phyloP scores from a whole-genome alignment of 2,113 vertebrate species.

The Epinephelus moara region DNA sequence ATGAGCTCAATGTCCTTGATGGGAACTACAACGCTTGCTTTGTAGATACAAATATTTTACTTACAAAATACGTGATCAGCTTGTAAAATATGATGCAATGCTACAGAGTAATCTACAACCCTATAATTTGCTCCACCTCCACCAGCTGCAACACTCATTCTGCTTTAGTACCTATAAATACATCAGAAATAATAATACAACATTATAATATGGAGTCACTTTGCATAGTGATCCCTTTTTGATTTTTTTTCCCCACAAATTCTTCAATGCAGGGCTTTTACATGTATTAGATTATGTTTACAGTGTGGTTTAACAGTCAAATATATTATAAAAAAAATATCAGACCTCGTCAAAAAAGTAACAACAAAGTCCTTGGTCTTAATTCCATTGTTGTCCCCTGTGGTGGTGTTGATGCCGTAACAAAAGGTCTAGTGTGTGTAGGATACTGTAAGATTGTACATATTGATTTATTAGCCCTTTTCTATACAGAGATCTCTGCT shows the following conservation, averaged over 20 bases:
- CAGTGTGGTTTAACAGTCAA: no score
- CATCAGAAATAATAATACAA: neutral
- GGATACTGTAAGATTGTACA: no score
- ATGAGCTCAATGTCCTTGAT: neutral
- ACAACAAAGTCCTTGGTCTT: no score
- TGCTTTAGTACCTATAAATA: neutral
- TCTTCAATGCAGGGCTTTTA: no score
- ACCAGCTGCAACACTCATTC: neutral
- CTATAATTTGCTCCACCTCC: neutral
- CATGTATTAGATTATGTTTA: no score
- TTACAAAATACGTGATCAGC: neutral
- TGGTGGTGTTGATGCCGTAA: neutral
- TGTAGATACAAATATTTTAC: neutral
- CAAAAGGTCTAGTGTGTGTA: no score
- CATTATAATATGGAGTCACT: neutral
- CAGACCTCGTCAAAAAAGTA: no score
- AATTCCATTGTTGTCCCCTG: neutral
- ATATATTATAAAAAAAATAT: no score
- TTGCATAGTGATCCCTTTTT: neutral
- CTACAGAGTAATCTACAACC: neutral
- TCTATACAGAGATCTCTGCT: no score
- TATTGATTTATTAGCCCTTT: no score
- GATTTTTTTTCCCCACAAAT: no score
- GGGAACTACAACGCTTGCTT: neutral
- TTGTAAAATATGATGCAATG: neutral